Evolutionary conservation across 2,113 vertebrate species (phyloP), one percentile per base, ranked within the genome.

Genomic region (Pterocles gutturalis): DNA sequence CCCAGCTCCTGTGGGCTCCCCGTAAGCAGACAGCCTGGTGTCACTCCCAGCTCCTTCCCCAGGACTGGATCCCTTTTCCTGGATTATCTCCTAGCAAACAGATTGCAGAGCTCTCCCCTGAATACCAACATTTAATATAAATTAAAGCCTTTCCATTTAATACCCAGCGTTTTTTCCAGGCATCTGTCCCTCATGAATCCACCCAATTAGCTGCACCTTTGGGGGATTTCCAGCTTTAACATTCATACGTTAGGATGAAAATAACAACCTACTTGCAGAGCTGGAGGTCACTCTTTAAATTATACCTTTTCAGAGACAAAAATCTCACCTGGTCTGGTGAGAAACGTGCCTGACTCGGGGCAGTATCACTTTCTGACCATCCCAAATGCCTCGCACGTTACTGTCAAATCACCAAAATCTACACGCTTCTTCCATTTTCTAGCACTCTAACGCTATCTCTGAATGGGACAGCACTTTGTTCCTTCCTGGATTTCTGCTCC

Each of bases 401-500:
- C 31, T 24, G 31, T 3, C 49, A 34, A 4, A 12, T 10, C 2
- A 45, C 34, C 78, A 22, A 58, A 70, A 10, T 67, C 91, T 1
- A 26, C 85, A 15, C 17, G 7, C 9, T 4, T 8, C 7, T 13
- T 3, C 31, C n/a, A 16, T 4, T 16, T 67, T 53, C n/a, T 2
- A 60, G 34, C 46, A 5, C 36, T 17, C 29, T 17, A 0, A 17
- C 2, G 57, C 66, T 64, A 0, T 2, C 2, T 8, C 9, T 21
- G 36, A 31, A 46, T 0, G 6, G 20, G 43, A 41, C 29, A 2
- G 0, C 2, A 38, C 45, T 77, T 25, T n/a, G 14, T 5, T 58
- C 36, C 62, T 33, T 46, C 12, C 28, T 17, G 62, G 25, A 51
- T 54, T 86, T 36, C 25, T 10, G 1, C 45, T 45, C 72, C 49